A percentile compares a stretch with the other conserved stretches of the same genome.
Conservation (phyloP, 2,797 vertebrate species). For the Coregonus ussuriensis region DNA sequence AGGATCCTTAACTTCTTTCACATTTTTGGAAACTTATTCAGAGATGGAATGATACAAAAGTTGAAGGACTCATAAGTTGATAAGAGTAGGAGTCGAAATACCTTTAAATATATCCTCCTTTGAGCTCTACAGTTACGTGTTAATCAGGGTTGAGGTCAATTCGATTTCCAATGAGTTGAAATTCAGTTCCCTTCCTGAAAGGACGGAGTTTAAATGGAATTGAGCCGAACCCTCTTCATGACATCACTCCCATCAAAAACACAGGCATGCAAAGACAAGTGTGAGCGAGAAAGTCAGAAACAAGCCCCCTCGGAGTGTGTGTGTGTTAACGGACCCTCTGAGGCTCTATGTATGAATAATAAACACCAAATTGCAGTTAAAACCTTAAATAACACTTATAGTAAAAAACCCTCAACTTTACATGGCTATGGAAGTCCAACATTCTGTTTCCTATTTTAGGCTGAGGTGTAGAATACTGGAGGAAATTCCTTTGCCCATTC, state of each 20-base stretch:
- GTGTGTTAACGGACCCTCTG: background rate
- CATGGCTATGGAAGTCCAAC: background rate
- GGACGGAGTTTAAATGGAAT: background rate
- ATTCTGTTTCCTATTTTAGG: background rate
- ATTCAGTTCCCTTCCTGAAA: constrained; percentile 38
- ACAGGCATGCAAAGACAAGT: background rate
- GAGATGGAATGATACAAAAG: constrained; percentile 31
- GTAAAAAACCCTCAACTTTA: background rate
- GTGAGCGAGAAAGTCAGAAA: background rate
- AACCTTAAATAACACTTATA: background rate
- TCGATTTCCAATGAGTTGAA: constrained; percentile 49
- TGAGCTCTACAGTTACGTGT: constrained; percentile 13
- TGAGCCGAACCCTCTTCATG: background rate
- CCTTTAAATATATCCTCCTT: constrained; percentile 29
- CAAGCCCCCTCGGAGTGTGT: constrained; percentile 2
- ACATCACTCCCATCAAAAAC: background rate
- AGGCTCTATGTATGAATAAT: background rate
- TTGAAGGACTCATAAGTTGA: background rate
- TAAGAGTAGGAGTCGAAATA: constrained; percentile 41
- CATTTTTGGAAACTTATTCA: constrained; percentile 40
- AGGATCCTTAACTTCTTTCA: background rate
- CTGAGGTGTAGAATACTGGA: background rate
- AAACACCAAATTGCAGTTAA: background rate
- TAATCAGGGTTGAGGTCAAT: constrained; percentile 3
- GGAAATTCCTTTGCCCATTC: background rate